Evolutionary conservation across 2,888 invertebrate genomes (phyloP), one percentile per base, ranked within the genome.

Genomic region (Bugulina stolonifera): DNA sequence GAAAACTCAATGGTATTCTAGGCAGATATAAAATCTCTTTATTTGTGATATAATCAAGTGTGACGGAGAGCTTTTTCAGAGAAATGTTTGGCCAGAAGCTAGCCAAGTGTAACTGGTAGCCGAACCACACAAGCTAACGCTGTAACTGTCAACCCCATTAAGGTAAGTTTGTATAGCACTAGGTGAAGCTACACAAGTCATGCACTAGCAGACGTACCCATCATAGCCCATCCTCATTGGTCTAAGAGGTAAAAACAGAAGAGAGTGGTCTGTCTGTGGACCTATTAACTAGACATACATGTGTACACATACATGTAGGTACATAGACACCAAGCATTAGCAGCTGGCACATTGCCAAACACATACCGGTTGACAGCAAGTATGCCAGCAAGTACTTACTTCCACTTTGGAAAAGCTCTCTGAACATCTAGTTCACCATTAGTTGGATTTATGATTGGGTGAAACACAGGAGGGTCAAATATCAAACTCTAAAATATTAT

Each of bases 351-450:
- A 43, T 43, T 10, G 43, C 43, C 43, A 5, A 43, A 43, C 43
- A 43, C 43, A 43, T 43, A 18, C 43, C 18, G 14, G 25, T 55
- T 2, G 3, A 34, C 3, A 5, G 3, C 71, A 27, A 29, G 52
- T 1, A 35, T 3, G 22, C 5, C 22, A 5, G 43, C 14, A 52
- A n/a, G n/a, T 25, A 72, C 74, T 75, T 76, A 86, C 81, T 90
- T 90, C 95, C 95, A 96, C 75, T 90, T 89, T 18, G 91, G 89
- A 84, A 95, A 95, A 14, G 90, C 92, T 83, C 90, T 88, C 76
- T 86, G 87, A 55, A 94, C 87, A 81, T 91, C 90, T 58, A 96
- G 84, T 79, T 91, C 89, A 75, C 92, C 91, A 70, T 91, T 91
- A 76, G 89, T 89, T 0, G 89, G 87, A 84, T 93, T 89, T 73